Evolutionary conservation across 2,888 invertebrate genomes (phyloP), one percentile per base, ranked within the genome.

Genomic region (Cheilosia vulpina): DNA sequence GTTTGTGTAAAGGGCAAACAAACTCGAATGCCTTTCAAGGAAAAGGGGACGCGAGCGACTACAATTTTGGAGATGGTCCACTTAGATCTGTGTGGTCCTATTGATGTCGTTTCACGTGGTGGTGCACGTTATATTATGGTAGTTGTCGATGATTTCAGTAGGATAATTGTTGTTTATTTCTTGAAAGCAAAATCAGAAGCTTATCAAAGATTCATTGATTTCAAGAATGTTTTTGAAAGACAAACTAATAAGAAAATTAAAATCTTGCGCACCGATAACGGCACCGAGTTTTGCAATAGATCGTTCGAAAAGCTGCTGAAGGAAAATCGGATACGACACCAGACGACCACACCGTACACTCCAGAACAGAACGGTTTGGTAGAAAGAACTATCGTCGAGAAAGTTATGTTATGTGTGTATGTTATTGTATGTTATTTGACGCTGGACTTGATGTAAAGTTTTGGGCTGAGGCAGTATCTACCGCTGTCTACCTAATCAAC

Each of bases 141-240:
- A 2, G 19, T 45, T 2, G 57, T 34, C 6, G 69, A 58, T n/a
- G 34, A 58, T 38, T 45, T 31, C 11, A 68, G 31, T 15, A 69
- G 68, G 55, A 57, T 19, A 57, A 11, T 43, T 2, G 43, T 57
- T 34, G 57, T 69, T 13, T 19, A 68, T 69, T 69, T 57, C 57
- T 47, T 57, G 19, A 69, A 47, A 17, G 55, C 31, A 17, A 69
- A 55, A 4, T 69, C 47, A 11, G 57, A 69, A 15, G 19, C 31
- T n/a, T 58, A 41, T 58, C 43, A 58, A 19, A 55, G n/a, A 19
- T 50, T 58, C 38, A n/a, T 71, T n/a, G 57, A 55, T n/a, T 71
- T 58, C 5, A 58, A 71, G 27, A 71, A 47, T 11, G 6, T 58
- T 2, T 7, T 11, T 13, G 58, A 69, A 50, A 31, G 11, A 34